Percentiles rank a stretch among this genome's conserved stretches.
Evolutionary conservation across 2,797 vertebrate genomes (phyloP).

Genomic region (Sebastes taczanowskii): DNA sequence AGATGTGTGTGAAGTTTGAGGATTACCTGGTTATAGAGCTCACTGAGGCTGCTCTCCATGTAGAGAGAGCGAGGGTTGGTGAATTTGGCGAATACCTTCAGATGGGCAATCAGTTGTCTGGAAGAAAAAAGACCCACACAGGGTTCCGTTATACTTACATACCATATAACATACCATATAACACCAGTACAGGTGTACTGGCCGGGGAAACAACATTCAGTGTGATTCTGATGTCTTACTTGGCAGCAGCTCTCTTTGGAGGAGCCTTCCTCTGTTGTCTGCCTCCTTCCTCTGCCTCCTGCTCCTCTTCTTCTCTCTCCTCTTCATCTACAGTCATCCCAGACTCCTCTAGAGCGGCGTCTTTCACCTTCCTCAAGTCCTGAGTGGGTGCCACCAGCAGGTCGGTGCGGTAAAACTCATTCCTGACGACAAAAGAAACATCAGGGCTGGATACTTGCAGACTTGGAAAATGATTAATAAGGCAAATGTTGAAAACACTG

Average conservation of each 20-base stretch:
- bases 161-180: no score
- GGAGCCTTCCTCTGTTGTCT: slow-evolving; percentile 82
- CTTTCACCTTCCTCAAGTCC: slow-evolving; percentile 84
- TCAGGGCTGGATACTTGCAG: not conserved
- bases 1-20: not conserved
- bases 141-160: not conserved
- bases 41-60: slow-evolving; percentile 87
- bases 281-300: slow-evolving; percentile 74
- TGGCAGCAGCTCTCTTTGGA: slow-evolving; percentile 76
- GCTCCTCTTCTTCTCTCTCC: slow-evolving; percentile 62
- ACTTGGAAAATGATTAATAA: not conserved
- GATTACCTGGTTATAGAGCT: slow-evolving; percentile 92
- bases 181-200: no score
- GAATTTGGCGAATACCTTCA: slow-evolving; percentile 95
- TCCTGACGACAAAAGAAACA: slow-evolving; percentile 76
- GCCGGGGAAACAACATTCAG: not conserved
- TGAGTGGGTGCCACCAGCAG: slow-evolving; percentile 91
- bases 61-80: slow-evolving; percentile 92
- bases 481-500: no score
- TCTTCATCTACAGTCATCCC: slow-evolving; percentile 70
- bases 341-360: slow-evolving; percentile 60
- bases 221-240: slow-evolving; percentile 62
- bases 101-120: slow-evolving; percentile 91
- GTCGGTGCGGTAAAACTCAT: slow-evolving; percentile 93
- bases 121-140: not conserved